Evolutionary conservation across 2,113 vertebrate genomes (phyloP).

Genomic region (Halichoerus grypus): DNA sequence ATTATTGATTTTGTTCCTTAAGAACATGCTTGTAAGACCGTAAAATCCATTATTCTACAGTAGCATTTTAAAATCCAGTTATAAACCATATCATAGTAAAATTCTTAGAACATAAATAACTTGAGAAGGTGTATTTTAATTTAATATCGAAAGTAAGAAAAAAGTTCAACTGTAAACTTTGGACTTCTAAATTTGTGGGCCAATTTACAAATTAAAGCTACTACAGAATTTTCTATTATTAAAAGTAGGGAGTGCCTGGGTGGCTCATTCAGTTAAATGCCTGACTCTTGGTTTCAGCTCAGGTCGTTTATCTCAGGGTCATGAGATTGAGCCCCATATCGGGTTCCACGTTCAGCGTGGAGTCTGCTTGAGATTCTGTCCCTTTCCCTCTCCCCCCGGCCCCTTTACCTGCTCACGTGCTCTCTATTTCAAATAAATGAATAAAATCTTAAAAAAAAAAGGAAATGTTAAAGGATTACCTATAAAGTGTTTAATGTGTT

Average conservation of each 20-base stretch:
- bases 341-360: neutral
- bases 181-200: neutral
- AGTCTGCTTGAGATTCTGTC: too few species aligned
- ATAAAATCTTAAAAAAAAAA: neutral
- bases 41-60: slow-evolving; percentile 72
- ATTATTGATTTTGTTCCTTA: slow-evolving; percentile 69
- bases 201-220: neutral
- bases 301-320: neutral
- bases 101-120: neutral
- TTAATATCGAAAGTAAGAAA: neutral
- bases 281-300: neutral
- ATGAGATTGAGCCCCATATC: neutral
- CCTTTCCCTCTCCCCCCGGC: too few species aligned
- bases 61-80: slow-evolving; percentile 66
- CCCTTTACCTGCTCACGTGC: neutral
- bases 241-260: neutral
- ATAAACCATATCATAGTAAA: neutral
- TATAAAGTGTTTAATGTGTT: neutral
- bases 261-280: neutral
- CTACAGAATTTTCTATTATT: neutral
- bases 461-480: neutral
- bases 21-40: slow-evolving; percentile 66
- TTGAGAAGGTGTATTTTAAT: neutral
- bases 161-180: neutral
- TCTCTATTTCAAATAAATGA: neutral